Base-by-base conservation (phyloP, 1,140 invertebrate genomes). In the Aphidius gifuensis region DNA sequence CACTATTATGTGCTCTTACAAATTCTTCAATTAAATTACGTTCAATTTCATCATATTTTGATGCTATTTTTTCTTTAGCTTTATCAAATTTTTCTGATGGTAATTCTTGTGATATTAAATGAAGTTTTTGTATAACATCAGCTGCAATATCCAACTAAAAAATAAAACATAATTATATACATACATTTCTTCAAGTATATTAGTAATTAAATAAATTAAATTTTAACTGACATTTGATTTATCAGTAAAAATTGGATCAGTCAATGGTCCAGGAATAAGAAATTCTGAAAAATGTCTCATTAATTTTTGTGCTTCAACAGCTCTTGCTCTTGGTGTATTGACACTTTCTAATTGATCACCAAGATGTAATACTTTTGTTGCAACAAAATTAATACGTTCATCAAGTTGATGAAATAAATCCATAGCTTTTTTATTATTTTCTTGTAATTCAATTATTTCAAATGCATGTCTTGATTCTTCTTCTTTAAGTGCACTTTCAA, bases 121-220 rank as follows among this genome's bases (percentile, higher is more conserved):
- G 90, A 5, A 99, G 81, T 75, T 99, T 99, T 80, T 98, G 95
- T 71, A 99, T 98, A 4, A 99, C 89, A 85, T 99, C 96, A n/a
- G 97, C 97, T 46, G 96, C 94, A 83, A 98, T 92, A 77, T 94
- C 91, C 45, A 99, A 80, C 88, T 95, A 69, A 40, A n/a, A 48
- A 80, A 80, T 67, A 69, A 65, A 70, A 49, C 73, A 62, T 64
- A 66, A 55, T 63, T 61, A 51, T 62, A 63, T 59, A 54, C 8
- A 16, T 16, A 16, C 16, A 16, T 16, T 16, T 16, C 16, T 16
- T 50, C 23, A 45, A 45, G 59, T 43, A 42, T 48, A 65, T 16
- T 9, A 8, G 50, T 50, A 46, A 5, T 49, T 9, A 32, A 7
- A 49, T 7, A 43, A 8, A 11, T 21, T 7, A 53, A 46, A 58